These are phyloP conservation scores for Crotalus horridus DNA, from an alignment of 2,113 vertebrate genomes.

Conservation along the genomic window DNA sequence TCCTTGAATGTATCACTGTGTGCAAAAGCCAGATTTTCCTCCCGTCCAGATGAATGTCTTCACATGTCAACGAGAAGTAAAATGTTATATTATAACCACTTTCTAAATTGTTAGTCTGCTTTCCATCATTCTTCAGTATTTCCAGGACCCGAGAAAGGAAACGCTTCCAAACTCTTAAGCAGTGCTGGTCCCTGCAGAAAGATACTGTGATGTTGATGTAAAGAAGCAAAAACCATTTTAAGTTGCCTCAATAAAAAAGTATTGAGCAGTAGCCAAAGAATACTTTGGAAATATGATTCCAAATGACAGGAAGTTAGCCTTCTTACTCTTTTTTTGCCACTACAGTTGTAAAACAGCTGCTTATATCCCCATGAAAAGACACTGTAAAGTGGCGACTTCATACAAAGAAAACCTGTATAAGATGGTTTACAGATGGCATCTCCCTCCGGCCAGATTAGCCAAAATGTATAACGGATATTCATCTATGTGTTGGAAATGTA, in stretches of 20 bases:
- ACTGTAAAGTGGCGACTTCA: background rate
- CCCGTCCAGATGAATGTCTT: background rate
- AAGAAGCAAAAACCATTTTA: background rate
- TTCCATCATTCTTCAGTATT: background rate
- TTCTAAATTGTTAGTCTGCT: conserved; percentile 2
- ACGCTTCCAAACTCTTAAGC: conserved; percentile 3
- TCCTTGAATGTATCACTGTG: conserved; percentile 31
- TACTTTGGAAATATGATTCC: background rate
- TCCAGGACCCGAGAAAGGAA: background rate
- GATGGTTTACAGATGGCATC: too few species aligned
- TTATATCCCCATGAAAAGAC: background rate
- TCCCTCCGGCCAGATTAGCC: too few species aligned
- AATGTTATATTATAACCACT: conserved; percentile 5
- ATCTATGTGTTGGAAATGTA: too few species aligned
- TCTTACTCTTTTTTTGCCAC: background rate
- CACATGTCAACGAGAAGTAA: background rate
- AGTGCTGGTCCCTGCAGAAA: conserved; percentile 13
- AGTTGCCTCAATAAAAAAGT: background rate
- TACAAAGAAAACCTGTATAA: too few species aligned
- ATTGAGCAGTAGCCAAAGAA: background rate
- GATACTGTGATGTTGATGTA: background rate
- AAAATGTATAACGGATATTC: too few species aligned
- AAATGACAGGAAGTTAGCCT: background rate
- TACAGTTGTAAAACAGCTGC: background rate
- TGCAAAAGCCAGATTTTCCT: conserved; percentile 3